These are phyloP conservation scores for Pica pica DNA, from an alignment of 2,113 vertebrate genomes.

Conservation along the genomic window DNA sequence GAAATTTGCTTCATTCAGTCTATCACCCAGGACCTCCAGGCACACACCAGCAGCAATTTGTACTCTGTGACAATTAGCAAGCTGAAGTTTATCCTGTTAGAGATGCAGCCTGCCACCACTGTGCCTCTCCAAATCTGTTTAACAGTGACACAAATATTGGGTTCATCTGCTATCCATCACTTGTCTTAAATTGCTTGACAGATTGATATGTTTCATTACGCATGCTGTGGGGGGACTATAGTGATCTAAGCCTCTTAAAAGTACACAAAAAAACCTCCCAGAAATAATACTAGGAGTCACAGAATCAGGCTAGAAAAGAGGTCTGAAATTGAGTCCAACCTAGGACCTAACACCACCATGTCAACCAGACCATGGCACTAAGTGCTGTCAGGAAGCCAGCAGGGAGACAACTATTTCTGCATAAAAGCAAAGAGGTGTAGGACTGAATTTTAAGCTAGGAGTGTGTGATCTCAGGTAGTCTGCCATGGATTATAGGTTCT, in stretches of 20 bases:
- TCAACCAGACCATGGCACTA: not conserved
- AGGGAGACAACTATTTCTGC: not conserved
- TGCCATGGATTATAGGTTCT: not conserved
- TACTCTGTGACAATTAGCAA: not conserved
- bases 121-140: not conserved
- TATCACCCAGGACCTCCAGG: not conserved
- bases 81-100: not conserved
- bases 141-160: not conserved
- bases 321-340: not conserved
- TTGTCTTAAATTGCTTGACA: not conserved
- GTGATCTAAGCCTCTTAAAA: not conserved
- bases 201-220: not conserved
- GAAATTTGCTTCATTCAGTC: not conserved
- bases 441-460: not conserved
- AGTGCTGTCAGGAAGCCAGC: not conserved
- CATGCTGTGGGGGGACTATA: fast-evolving
- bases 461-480: not conserved
- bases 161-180: not conserved
- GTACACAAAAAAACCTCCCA: no score
- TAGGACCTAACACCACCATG: not conserved
- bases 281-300: not conserved
- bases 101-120: not conserved
- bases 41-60: not conserved
- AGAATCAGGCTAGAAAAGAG: not conserved
- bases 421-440: not conserved